Conservation (phyloP, 2,888 invertebrate genomes). For the Ellobium chinense region DNA sequence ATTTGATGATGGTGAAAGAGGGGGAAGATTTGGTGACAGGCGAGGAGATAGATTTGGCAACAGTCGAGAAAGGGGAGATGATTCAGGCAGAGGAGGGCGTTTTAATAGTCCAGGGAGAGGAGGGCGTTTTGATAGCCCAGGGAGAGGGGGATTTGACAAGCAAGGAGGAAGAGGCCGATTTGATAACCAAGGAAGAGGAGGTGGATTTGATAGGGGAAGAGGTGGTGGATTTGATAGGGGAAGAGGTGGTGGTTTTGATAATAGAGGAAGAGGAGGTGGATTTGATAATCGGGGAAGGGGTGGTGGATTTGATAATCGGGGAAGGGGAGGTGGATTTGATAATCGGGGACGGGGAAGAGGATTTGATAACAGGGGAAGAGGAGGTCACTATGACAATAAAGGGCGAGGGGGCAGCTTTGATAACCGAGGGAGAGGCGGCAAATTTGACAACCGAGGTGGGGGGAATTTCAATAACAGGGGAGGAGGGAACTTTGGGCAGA, state of each 20-base stretch:
- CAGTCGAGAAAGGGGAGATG: not conserved
- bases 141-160: conserved; percentile 16
- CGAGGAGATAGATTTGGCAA: not conserved
- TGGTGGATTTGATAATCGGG: too few relatives aligned
- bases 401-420: conserved; percentile 17
- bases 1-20: not conserved
- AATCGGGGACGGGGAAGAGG: not conserved
- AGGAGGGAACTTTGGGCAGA: conserved; percentile 8
- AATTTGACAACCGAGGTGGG: not conserved
- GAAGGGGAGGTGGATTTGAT: not conserved
- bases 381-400: conserved; percentile 4
- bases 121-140: not conserved
- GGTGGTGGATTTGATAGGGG: not conserved
- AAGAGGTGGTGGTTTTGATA: conserved; percentile 25
- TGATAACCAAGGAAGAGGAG: conserved; percentile 5
- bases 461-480: conserved; percentile 8
- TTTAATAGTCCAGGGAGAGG: conserved; percentile 21
- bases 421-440: not conserved
- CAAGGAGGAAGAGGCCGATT: not conserved
- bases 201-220: not conserved
- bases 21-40: conserved; percentile 7
- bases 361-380: not conserved
- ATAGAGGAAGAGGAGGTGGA: not conserved
- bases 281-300: not conserved
- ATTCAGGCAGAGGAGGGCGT: conserved; percentile 10